Conservation (phyloP, 2,113 vertebrate genomes). For the Lanius collurio region DNA sequence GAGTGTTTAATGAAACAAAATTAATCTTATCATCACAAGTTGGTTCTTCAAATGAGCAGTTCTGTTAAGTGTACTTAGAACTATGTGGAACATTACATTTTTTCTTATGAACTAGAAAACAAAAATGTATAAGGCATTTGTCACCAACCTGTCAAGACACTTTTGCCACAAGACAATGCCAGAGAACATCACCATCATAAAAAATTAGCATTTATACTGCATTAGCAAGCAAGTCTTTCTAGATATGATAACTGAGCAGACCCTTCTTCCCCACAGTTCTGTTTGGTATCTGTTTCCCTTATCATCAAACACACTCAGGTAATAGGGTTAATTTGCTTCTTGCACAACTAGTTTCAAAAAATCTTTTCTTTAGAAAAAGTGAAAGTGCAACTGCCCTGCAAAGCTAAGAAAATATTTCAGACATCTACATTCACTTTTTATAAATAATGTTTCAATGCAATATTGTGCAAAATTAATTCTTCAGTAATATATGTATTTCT, state of each 20-base stretch:
- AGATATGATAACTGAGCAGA: background rate
- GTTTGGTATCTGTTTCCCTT: background rate
- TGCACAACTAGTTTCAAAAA: background rate
- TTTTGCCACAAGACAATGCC: background rate
- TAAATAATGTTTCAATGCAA: background rate
- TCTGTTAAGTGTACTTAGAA: background rate
- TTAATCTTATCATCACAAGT: background rate
- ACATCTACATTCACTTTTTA: background rate
- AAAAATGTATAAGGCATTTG: background rate
- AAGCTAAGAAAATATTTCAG: background rate
- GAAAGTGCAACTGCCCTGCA: background rate
- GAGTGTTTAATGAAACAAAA: background rate
- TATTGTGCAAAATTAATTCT: background rate
- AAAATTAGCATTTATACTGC: background rate
- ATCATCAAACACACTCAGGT: rapidly evolving
- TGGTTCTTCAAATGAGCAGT: background rate
- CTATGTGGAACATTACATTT: background rate
- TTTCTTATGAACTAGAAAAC: background rate
- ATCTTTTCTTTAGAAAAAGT: background rate
- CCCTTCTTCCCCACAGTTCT: background rate
- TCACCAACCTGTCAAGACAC: background rate
- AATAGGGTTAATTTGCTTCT: background rate
- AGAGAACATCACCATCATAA: background rate
- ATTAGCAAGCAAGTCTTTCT: background rate
- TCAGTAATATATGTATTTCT: background rate